Conservation (phyloP, 2,797 vertebrate species). For the Moxostoma hubbsi region DNA sequence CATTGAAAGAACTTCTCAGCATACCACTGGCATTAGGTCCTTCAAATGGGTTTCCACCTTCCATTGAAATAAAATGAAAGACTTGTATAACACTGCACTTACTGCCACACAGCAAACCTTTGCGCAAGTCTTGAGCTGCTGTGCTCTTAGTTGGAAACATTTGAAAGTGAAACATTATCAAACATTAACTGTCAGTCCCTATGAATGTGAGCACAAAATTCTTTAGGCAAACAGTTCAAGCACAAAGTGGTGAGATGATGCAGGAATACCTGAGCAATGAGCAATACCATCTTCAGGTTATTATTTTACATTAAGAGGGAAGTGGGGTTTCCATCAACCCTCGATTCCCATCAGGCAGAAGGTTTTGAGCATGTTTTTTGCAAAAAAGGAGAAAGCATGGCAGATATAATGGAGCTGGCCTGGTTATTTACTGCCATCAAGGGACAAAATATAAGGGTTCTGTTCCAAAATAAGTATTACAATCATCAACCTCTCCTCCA, state of each 20-base stretch:
- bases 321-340: conserved; percentile 43
- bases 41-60: conserved; percentile 11
- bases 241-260: conserved; percentile 44
- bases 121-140: conserved; percentile 19
- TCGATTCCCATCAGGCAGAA: conserved; percentile 51
- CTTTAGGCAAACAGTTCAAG: conserved; percentile 51
- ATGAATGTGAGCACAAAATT: conserved; percentile 25
- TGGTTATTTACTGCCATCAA: conserved; percentile 44
- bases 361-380: conserved; percentile 23
- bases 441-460: conserved; percentile 39
- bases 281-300: conserved; percentile 59
- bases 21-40: conserved; percentile 12
- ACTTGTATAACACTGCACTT: conserved; percentile 9
- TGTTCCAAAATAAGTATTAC: conserved; percentile 57
- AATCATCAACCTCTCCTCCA: conserved; percentile 55
- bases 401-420: conserved; percentile 21
- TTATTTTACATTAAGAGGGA: conserved; percentile 55
- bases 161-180: conserved; percentile 52
- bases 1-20: conserved; percentile 9
- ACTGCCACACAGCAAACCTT: conserved; percentile 28
- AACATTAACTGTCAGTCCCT: conserved; percentile 50
- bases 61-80: neutral
- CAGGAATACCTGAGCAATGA: no score
- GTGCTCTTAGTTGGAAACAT: conserved; percentile 29
- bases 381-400: conserved; percentile 19